phyloP scores from a whole-genome alignment of 2,797 vertebrate species.

The Falco biarmicus region DNA sequence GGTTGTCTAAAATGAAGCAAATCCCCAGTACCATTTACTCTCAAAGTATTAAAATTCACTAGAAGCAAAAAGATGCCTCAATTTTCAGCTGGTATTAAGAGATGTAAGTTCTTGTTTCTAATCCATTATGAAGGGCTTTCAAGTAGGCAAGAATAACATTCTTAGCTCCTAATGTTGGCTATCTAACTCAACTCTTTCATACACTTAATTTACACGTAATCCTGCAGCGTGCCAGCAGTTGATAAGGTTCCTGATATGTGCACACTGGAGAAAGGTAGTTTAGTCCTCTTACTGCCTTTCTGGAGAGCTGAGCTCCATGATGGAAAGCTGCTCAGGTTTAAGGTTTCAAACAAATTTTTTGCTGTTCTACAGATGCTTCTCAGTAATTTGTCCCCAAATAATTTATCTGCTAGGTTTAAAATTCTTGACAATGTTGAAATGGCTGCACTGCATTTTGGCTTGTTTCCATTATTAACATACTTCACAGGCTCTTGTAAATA shows the following conservation, averaged over 20 bases:
- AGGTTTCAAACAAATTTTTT: slow-evolving; percentile 58
- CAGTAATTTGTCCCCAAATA: neutral
- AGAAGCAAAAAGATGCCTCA: slow-evolving; percentile 13
- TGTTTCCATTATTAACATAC: neutral
- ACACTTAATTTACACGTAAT: slow-evolving; percentile 77
- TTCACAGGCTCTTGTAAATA: neutral
- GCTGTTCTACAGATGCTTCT: neutral
- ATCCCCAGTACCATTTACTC: slow-evolving; percentile 10
- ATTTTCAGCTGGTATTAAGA: slow-evolving; percentile 58
- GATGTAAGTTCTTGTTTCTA: slow-evolving; percentile 71
- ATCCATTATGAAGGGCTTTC: slow-evolving; percentile 72
- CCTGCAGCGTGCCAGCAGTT: slow-evolving; percentile 70
- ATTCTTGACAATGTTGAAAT: neutral
- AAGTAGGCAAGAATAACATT: slow-evolving; percentile 47
- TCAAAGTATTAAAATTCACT: slow-evolving; percentile 57
- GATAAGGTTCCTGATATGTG: slow-evolving; percentile 74
- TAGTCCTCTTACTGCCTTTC: slow-evolving; percentile 15
- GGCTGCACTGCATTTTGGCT: neutral
- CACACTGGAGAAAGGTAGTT: slow-evolving; percentile 29
- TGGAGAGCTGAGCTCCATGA: slow-evolving; percentile 19
- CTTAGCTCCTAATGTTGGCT: slow-evolving; percentile 46
- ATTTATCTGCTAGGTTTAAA: slow-evolving; percentile 6
- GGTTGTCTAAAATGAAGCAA: slow-evolving; percentile 66
- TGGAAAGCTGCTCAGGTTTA: slow-evolving; percentile 57
- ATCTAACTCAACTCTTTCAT: slow-evolving; percentile 66